These are phyloP conservation scores for Sinohyriopsis cumingii DNA, from an alignment of 2,888 invertebrate genomes.

Conservation along the genomic window DNA sequence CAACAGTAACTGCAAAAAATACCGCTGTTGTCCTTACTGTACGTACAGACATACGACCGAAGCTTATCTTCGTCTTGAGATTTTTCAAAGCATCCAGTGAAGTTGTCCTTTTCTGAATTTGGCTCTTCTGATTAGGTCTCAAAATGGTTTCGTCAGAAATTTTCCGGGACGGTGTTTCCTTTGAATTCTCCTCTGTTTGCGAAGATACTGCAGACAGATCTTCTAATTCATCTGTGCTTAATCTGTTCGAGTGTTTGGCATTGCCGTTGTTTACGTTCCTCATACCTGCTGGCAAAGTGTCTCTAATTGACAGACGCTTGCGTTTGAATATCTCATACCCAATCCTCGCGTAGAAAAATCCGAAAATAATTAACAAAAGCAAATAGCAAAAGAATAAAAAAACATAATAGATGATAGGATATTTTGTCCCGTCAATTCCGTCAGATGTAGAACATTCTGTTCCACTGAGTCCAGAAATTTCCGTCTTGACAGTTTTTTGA, in stretches of 20 bases:
- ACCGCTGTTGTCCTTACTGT: slow-evolving; percentile 53
- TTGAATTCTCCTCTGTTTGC: slow-evolving; percentile 26
- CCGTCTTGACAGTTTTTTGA: slow-evolving; percentile 37
- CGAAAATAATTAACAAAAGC: slow-evolving; percentile 39
- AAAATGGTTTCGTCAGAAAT: slow-evolving; percentile 22
- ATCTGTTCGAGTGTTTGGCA: slow-evolving; percentile 1
- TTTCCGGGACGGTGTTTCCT: slow-evolving; percentile 12
- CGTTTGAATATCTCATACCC: slow-evolving; percentile 46
- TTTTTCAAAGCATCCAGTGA: neutral
- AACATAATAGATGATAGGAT: slow-evolving; percentile 48
- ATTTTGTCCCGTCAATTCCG: slow-evolving; percentile 29
- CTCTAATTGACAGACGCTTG: slow-evolving; percentile 47
- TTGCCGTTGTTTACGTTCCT: slow-evolving; percentile 6
- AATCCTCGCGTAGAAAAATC: slow-evolving; percentile 50
- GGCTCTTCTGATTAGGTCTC: slow-evolving; percentile 4
- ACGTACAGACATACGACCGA: slow-evolving; percentile 36
- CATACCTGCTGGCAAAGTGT: slow-evolving; percentile 33
- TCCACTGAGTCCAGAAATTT: slow-evolving; percentile 33
- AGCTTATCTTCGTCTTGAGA: slow-evolving; percentile 1
- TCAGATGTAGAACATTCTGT: slow-evolving; percentile 53
- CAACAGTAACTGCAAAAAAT: slow-evolving; percentile 53
- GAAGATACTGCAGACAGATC: slow-evolving; percentile 27
- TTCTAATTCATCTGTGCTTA: slow-evolving; percentile 10
- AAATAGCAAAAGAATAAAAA: slow-evolving; percentile 46
- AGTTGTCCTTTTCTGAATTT: neutral